A percentile compares a stretch with the other conserved stretches of the same genome.
These are phyloP conservation scores for Drosophila nigromelanica DNA, from an alignment of 1,140 invertebrate species.

Conservation along the genomic window DNA sequence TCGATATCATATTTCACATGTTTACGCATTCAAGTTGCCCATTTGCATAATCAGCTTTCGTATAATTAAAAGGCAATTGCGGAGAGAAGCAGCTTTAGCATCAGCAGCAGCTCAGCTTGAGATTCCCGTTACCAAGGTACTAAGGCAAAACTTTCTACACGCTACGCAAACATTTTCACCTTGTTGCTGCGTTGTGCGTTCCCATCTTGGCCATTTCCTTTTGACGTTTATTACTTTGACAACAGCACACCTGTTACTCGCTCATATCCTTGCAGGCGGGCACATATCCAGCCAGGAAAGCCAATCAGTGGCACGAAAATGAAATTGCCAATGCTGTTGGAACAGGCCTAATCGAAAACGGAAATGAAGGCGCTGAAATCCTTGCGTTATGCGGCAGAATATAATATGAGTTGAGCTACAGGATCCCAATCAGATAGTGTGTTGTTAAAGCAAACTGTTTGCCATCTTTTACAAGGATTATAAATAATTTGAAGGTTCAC, in stretches of 20 bases:
- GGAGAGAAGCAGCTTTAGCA: slow-evolving; percentile 5
- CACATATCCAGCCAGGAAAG: slow-evolving; percentile 17
- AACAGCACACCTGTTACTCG: slow-evolving; percentile 62
- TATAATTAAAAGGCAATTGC: slow-evolving; percentile 76
- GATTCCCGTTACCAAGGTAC: slow-evolving; percentile 11
- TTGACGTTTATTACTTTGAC: slow-evolving; percentile 38
- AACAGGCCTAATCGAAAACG: slow-evolving; percentile 54
- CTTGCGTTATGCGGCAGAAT: neutral
- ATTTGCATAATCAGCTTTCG: slow-evolving; percentile 76
- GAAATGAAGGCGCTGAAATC: slow-evolving; percentile 58
- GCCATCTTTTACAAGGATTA: too few species aligned
- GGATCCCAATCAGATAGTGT: neutral
- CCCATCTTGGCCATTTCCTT: slow-evolving; percentile 14
- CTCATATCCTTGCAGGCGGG: slow-evolving; percentile 14
- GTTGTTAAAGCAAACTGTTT: slow-evolving; percentile 11
- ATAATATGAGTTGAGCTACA: slow-evolving; percentile 7
- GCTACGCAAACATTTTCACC: slow-evolving; percentile 53
- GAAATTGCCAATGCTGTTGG: slow-evolving; percentile 45
- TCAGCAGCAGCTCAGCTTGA: slow-evolving; percentile 1
- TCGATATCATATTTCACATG: slow-evolving; percentile 61
- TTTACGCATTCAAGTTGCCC: slow-evolving; percentile 36
- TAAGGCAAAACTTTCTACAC: slow-evolving; percentile 37
- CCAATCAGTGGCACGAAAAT: slow-evolving; percentile 70
- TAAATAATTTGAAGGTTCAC: neutral
- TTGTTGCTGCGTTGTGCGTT: slow-evolving; percentile 11